These are phyloP conservation scores for Tringa solitaria DNA, from an alignment of 2,113 vertebrate species.

Conservation along the genomic window DNA sequence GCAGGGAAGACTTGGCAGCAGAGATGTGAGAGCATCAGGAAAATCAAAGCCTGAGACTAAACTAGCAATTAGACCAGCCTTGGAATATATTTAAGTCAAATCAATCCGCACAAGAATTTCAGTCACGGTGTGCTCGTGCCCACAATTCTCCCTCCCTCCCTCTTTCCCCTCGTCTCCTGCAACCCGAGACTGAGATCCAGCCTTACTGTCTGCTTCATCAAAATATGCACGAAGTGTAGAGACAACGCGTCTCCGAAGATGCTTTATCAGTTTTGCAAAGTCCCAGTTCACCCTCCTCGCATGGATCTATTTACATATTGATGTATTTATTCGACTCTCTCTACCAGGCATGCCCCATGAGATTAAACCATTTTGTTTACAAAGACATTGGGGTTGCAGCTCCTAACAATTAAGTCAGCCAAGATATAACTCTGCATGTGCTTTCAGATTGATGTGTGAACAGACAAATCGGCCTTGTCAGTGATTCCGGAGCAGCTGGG, in stretches of 20 bases:
- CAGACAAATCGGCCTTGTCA: background rate
- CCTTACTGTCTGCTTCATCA: slow-evolving; percentile 28
- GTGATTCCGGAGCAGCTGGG: background rate
- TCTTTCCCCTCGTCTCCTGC: background rate
- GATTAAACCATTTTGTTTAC: slow-evolving; percentile 62
- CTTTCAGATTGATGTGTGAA: slow-evolving; percentile 23
- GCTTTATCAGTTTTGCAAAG: slow-evolving; percentile 64
- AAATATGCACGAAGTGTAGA: slow-evolving; percentile 6
- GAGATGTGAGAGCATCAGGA: background rate
- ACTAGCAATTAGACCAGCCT: slow-evolving; percentile 57
- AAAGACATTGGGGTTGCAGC: slow-evolving; percentile 42
- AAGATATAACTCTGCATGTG: slow-evolving; percentile 12
- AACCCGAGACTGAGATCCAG: background rate
- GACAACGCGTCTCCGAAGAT: slow-evolving; percentile 32
- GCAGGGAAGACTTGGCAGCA: slow-evolving; percentile 1
- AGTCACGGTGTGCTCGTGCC: background rate
- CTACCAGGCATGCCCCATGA: slow-evolving; percentile 25
- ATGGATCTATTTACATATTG: slow-evolving; percentile 70
- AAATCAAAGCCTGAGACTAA: slow-evolving; percentile 58
- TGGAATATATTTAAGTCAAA: slow-evolving; percentile 65
- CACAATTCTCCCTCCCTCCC: slow-evolving; percentile 10
- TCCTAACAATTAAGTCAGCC: slow-evolving; percentile 21
- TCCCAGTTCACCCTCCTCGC: slow-evolving; percentile 17
- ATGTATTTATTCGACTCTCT: slow-evolving; percentile 59
- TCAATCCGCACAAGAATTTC: slow-evolving; percentile 55